phyloP scores from a whole-genome alignment of 2,797 vertebrate species.

The Sebastes matsubarae region DNA sequence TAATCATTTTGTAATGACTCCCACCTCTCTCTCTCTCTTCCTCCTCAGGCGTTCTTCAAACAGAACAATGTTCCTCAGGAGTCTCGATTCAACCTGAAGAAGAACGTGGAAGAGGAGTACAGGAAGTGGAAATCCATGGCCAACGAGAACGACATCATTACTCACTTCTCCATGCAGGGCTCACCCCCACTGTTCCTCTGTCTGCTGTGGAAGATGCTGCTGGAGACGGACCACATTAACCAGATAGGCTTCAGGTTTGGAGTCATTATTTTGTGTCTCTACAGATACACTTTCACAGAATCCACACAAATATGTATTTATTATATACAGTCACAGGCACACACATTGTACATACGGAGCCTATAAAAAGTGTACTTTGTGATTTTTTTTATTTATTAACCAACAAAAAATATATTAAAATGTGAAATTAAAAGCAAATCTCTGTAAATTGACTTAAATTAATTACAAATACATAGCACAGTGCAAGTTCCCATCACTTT shows the following conservation, averaged over 20 bases:
- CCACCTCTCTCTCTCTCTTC: background rate
- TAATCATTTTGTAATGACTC: background rate
- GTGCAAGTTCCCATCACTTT: background rate
- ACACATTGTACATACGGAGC: background rate
- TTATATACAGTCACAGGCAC: background rate
- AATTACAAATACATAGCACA: background rate
- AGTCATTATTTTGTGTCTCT: background rate
- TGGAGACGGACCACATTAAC: constrained; percentile 98
- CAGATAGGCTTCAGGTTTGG: constrained; percentile 88
- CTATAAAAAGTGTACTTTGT: background rate
- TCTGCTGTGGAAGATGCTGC: constrained; percentile 98
- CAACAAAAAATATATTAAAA: background rate
- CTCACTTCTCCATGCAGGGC: constrained; percentile 94
- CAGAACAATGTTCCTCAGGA: constrained; percentile 99
- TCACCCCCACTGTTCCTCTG: constrained; percentile 96
- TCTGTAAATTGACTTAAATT: background rate
- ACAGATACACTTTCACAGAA: background rate
- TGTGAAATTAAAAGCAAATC: background rate
- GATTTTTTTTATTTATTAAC: background rate
- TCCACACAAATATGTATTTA: background rate
- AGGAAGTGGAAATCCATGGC: constrained; percentile 99
- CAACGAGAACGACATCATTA: constrained; percentile 96
- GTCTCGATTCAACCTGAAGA: constrained; percentile 98
- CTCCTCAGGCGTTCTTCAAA: constrained; percentile 93
- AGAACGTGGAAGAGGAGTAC: constrained; percentile 99